These are phyloP conservation scores for Drosophila orosa DNA, from an alignment of 1,140 invertebrate genomes.

Conservation along the genomic window DNA sequence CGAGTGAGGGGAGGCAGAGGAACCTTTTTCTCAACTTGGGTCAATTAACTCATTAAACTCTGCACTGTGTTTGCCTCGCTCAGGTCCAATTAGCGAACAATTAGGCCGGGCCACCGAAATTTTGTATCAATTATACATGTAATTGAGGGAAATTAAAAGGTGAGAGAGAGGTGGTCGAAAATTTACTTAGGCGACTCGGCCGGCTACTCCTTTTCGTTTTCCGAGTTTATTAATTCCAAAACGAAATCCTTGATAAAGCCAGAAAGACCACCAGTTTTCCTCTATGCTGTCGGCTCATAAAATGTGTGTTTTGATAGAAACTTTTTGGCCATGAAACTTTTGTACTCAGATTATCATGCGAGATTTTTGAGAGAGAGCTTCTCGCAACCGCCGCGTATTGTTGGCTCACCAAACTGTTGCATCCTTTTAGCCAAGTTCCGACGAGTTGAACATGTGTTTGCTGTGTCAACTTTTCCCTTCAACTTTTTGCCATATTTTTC, in stretches of 20 bases:
- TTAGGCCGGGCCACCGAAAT: constrained; percentile 34
- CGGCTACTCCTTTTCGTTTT: neutral
- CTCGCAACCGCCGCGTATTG: constrained; percentile 17
- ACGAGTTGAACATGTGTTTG: constrained; percentile 28
- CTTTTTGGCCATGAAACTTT: constrained; percentile 34
- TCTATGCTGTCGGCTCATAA: constrained; percentile 20
- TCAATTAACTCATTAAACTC: constrained; percentile 53
- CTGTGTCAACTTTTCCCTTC: constrained; percentile 32
- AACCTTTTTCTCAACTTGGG: constrained; percentile 11
- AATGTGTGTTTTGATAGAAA: constrained; percentile 38
- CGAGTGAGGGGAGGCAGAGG: too few relatives aligned
- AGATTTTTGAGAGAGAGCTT: constrained; percentile 30
- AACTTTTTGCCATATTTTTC: constrained; percentile 33
- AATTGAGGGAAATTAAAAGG: constrained; percentile 17
- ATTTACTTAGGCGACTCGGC: neutral
- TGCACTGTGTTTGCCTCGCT: constrained; percentile 23
- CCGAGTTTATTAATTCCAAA: neutral
- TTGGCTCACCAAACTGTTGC: constrained; percentile 44
- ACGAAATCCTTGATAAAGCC: neutral
- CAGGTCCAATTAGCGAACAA: constrained; percentile 46
- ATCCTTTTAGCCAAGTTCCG: constrained; percentile 19
- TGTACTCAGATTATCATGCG: constrained; percentile 27
- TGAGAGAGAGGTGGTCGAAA: neutral
- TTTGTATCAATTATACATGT: constrained; percentile 49
- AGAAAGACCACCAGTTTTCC: neutral